Evolutionary conservation across 2,797 vertebrate genomes (phyloP), one percentile per base, ranked within the genome.

Genomic region (Eulemur coronatus): DNA sequence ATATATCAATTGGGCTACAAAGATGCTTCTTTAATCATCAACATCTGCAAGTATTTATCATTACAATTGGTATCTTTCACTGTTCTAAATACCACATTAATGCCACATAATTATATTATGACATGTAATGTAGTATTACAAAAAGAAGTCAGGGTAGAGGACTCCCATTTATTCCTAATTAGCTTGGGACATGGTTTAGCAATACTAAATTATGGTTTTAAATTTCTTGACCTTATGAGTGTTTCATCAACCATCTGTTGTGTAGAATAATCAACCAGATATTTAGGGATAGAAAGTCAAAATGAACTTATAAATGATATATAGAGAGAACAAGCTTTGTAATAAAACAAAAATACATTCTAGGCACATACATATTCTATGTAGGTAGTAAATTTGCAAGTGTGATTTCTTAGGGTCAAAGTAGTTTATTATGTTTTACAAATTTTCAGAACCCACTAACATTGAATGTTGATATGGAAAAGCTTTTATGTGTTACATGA

Each of bases 361-460:
- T 73, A 93, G 79, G 38, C 63, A 78, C 3, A 7, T 35, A 61
- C 84, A 11, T 76, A 13, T 89, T 96, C 22, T 81, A 43, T 91
- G 96, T 97, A 96, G 91, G 4, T n/a, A 94, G 10, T 82, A 84
- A 84, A 2, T 92, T 84, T 95, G 52, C n/a, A 97, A 85, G 33
- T 95, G 2, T 76, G 91, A 94, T 93, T 80, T 87, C 0, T 95
- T 72, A 96, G 90, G 86, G 73, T 43, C 86, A 61, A 73, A 41
- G 22, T 76, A 86, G 91, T 97, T 94, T 17, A 76, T 95, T 84
- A 86, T 65, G n/a, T 59, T 98, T 97, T 92, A 96, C 82, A 95
- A 94, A 33, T 89, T 93, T 91, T 80, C 46, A 87, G 84, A 30
- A 96, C 2, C 5, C 52, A 96, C 59, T 38, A 95, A 85, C 35